phyloP scores from a whole-genome alignment of 2,888 invertebrate genomes.

The Mythimna loreyi region DNA sequence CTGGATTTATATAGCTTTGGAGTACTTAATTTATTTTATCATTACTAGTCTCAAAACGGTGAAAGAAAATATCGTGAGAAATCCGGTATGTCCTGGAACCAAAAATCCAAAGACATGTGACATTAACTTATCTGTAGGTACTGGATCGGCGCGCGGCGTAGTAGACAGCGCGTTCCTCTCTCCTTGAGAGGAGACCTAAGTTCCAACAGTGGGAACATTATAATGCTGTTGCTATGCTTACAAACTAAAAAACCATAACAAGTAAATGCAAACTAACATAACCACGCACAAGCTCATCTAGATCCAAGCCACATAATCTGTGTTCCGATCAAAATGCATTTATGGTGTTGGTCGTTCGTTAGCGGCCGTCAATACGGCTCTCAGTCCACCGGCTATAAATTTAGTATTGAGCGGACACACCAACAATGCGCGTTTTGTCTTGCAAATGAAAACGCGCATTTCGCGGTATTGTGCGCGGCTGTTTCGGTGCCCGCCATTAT shows the following conservation, averaged over 20 bases:
- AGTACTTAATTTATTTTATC: no score
- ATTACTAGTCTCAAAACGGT: no score
- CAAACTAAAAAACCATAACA: background rate
- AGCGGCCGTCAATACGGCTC: slow-evolving; percentile 87
- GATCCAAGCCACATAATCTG: slow-evolving; percentile 60
- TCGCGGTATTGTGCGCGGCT: slow-evolving; percentile 91
- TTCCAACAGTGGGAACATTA: no score
- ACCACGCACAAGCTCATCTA: slow-evolving; percentile 40
- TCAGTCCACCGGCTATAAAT: slow-evolving; percentile 90
- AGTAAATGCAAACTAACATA: slow-evolving; percentile 25
- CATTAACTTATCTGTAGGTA: no score
- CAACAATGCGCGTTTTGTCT: slow-evolving; percentile 91
- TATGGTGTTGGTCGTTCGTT: slow-evolving; percentile 86
- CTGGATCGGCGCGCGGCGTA: no score
- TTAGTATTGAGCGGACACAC: slow-evolving; percentile 90
- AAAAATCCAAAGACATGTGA: no score
- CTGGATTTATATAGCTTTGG: no score
- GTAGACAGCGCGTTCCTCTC: no score
- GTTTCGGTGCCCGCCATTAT: slow-evolving; percentile 91
- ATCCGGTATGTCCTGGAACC: no score
- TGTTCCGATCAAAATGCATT: slow-evolving; percentile 86
- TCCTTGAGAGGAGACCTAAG: no score
- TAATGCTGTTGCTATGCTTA: no score
- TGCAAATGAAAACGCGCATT: slow-evolving; percentile 91
- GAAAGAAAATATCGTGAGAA: no score